Conservation (phyloP, 2,797 vertebrate species). For the Brotula barbata region DNA sequence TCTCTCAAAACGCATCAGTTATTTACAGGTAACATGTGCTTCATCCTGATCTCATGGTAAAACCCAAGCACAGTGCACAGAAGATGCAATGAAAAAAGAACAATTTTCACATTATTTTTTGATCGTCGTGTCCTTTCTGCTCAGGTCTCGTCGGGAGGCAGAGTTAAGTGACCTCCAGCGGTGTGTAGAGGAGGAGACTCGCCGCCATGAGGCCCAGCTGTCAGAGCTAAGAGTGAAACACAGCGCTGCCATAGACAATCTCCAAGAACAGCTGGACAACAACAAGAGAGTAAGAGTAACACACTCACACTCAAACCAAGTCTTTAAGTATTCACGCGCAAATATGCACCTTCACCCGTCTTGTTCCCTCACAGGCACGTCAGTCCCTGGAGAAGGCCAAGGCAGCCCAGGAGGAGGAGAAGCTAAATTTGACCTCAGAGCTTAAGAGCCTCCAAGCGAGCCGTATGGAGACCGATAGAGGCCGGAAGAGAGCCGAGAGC, state of each 20-base stretch:
- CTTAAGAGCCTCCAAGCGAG: conserved; percentile 81
- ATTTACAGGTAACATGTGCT: too few species aligned
- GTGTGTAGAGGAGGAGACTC: conserved; percentile 81
- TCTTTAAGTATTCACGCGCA: neutral
- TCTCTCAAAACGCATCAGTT: too few species aligned
- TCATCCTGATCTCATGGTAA: too few species aligned
- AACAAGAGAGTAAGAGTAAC: conserved; percentile 77
- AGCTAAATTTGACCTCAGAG: conserved; percentile 79
- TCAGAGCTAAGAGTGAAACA: conserved; percentile 82
- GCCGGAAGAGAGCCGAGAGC: conserved; percentile 83
- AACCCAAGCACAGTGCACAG: too few species aligned
- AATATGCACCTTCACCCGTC: neutral
- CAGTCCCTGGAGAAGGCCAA: conserved; percentile 88
- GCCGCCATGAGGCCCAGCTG: conserved; percentile 80
- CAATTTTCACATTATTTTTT: too few species aligned
- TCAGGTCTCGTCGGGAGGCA: conserved; percentile 80
- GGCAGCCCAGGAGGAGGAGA: conserved; percentile 82
- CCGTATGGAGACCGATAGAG: conserved; percentile 85
- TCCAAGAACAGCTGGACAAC: conserved; percentile 85
- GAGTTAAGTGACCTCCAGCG: conserved; percentile 81
- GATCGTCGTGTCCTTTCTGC: neutral
- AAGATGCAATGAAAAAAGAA: too few species aligned
- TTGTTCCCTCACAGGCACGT: conserved; percentile 68
- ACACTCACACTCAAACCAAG: conserved; percentile 6
- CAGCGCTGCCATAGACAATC: conserved; percentile 75